phyloP scores from a whole-genome alignment of 2,113 vertebrate species.

The Phyllostomus hastatus region DNA sequence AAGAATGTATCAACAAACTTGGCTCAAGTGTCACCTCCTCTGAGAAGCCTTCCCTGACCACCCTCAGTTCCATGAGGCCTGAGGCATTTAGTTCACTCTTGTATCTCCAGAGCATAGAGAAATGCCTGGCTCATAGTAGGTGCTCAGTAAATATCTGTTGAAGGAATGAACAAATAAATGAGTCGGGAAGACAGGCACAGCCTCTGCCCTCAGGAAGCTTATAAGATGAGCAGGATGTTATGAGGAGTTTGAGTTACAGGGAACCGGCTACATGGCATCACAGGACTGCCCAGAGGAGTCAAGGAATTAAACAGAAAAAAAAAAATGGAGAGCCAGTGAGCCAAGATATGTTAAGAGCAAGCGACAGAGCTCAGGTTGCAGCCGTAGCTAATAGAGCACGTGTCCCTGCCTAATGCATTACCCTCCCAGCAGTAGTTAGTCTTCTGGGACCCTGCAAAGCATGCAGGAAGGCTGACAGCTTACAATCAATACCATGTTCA shows the following conservation, averaged over 20 bases:
- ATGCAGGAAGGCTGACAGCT: slow-evolving; percentile 60
- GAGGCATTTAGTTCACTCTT: neutral
- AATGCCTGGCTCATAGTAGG: neutral
- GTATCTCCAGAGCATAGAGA: neutral
- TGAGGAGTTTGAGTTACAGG: neutral
- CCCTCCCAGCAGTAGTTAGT: neutral
- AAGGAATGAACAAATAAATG: neutral
- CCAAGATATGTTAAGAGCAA: neutral
- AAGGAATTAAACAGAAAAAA: neutral
- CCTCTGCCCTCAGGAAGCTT: neutral
- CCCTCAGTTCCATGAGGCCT: neutral
- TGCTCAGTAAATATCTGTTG: neutral
- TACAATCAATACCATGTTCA: slow-evolving; percentile 59
- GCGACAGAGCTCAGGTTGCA: accelerated
- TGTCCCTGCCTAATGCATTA: slow-evolving; percentile 1
- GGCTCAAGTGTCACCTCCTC: neutral
- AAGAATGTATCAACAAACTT: neutral
- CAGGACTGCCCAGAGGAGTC: neutral
- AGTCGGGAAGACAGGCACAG: neutral
- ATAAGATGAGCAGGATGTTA: neutral
- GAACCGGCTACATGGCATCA: neutral
- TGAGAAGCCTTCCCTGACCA: neutral
- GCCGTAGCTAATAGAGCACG: neutral
- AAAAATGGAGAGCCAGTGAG: neutral
- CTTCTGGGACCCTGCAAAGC: slow-evolving; percentile 61